A percentile compares a stretch with the other conserved stretches of the same genome.
Evolutionary conservation across 2,113 vertebrate species (phyloP).

Genomic region (Grantiella picta): DNA sequence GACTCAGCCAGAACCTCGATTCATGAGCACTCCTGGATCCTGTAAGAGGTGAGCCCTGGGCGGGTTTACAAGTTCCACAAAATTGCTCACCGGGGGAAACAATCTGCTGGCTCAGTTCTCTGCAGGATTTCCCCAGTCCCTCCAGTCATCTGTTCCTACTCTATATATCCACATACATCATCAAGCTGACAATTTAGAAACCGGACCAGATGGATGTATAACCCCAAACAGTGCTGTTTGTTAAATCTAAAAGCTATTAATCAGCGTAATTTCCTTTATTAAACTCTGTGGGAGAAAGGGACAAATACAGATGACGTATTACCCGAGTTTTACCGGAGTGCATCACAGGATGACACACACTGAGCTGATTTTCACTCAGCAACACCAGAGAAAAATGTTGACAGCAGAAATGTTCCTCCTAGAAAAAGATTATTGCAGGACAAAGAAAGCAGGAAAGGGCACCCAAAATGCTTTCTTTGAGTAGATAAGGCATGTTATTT

Average conservation of each 20-base stretch:
- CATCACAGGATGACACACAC: background rate
- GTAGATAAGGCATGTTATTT: constrained; percentile 49
- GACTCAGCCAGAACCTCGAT: background rate
- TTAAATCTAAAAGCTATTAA: constrained; percentile 40
- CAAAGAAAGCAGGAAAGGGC: constrained; percentile 34
- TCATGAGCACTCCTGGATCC: background rate
- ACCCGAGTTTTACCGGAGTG: background rate
- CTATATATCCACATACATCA: constrained; percentile 4
- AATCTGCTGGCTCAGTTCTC: background rate
- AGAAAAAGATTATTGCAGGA: constrained; percentile 12
- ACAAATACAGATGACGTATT: background rate
- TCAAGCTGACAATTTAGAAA: background rate
- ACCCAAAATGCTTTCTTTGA: constrained; percentile 55
- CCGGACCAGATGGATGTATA: constrained; percentile 29
- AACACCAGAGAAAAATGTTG: constrained; percentile 9
- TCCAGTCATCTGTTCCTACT: constrained; percentile 32
- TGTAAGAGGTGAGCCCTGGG: background rate
- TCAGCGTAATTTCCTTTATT: constrained; percentile 35
- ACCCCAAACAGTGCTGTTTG: constrained; percentile 19
- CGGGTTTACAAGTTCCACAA: background rate
- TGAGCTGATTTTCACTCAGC: background rate
- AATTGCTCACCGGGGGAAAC: background rate
- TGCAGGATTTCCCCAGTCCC: constrained; percentile 4
- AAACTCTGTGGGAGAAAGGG: background rate
- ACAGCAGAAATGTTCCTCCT: constrained; percentile 52